Evolutionary conservation across 2,113 vertebrate species (phyloP).

Genomic region (Donacobius atricapilla): DNA sequence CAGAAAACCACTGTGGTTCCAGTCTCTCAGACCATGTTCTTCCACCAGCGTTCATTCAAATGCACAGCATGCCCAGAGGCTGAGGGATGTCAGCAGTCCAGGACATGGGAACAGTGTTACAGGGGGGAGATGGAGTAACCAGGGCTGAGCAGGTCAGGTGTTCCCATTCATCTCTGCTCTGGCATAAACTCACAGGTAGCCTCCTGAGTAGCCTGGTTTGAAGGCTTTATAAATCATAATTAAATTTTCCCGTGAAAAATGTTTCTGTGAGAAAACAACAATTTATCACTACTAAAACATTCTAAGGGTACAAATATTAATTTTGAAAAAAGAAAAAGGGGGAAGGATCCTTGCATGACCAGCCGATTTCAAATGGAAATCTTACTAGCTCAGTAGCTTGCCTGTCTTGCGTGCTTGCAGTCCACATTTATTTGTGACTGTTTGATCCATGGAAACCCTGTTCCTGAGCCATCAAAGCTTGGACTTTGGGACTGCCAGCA

Average conservation of each 20-base stretch:
- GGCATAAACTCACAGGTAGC: not conserved
- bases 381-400: not conserved
- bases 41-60: not conserved
- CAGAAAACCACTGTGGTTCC: not conserved
- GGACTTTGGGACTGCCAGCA: not conserved
- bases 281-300: conserved; percentile 1
- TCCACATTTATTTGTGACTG: fast-evolving
- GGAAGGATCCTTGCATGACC: not conserved
- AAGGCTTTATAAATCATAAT: conserved; percentile 33
- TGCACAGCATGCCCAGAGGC: not conserved
- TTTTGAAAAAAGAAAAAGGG: not conserved
- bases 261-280: not conserved
- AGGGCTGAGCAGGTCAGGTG: not conserved
- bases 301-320: not conserved
- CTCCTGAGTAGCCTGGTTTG: not conserved
- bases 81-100: not conserved
- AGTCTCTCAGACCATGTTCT: not conserved
- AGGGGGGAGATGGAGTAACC: not conserved
- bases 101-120: fast-evolving
- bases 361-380: not conserved
- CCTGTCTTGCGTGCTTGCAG: not conserved
- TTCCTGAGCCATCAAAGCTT: not conserved
- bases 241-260: not conserved
- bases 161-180: not conserved
- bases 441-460: not conserved